Evolutionary conservation across 2,113 vertebrate genomes (phyloP).

Genomic region (Poecilia latipinna): DNA sequence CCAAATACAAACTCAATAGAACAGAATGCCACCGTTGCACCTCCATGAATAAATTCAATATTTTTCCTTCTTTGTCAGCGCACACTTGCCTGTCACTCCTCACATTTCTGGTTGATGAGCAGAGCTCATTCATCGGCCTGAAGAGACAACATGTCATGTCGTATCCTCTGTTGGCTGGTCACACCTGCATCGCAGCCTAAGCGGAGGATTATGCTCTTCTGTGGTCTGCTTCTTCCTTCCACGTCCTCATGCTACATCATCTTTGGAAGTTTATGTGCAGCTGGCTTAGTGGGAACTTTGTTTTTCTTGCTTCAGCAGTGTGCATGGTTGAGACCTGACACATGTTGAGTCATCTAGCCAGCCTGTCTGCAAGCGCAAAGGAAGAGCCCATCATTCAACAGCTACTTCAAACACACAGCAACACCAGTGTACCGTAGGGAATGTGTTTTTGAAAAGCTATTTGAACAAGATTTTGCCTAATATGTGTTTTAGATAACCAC

Average conservation of each 20-base stretch:
- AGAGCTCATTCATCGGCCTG: conserved; percentile 46
- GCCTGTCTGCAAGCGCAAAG: conserved; percentile 61
- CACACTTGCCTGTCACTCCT: conserved; percentile 22
- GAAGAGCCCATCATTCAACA: conserved; percentile 69
- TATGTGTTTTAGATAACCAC: conserved; percentile 61
- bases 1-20: conserved; percentile 40
- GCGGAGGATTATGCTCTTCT: conserved; percentile 22
- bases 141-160: conserved; percentile 54
- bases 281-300: conserved; percentile 55
- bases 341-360: conserved; percentile 61
- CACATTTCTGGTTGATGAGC: conserved; percentile 35
- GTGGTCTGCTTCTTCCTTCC: conserved; percentile 36
- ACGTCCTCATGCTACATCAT: conserved; percentile 30
- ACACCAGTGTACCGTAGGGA: conserved; percentile 50
- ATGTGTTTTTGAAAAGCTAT: conserved; percentile 56
- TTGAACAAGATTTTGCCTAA: conserved; percentile 19
- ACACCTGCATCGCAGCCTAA: conserved; percentile 54
- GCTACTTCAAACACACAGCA: conserved; percentile 58
- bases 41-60: conserved; percentile 14
- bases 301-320: conserved; percentile 50
- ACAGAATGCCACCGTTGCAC: conserved; percentile 31
- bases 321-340: conserved; percentile 58
- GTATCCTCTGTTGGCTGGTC: conserved; percentile 52
- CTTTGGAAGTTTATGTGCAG: conserved; percentile 47
- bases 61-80: conserved; percentile 24